Base-by-base conservation (phyloP, 2,888 invertebrate species). In the Thysanoteuthis rhombus region DNA sequence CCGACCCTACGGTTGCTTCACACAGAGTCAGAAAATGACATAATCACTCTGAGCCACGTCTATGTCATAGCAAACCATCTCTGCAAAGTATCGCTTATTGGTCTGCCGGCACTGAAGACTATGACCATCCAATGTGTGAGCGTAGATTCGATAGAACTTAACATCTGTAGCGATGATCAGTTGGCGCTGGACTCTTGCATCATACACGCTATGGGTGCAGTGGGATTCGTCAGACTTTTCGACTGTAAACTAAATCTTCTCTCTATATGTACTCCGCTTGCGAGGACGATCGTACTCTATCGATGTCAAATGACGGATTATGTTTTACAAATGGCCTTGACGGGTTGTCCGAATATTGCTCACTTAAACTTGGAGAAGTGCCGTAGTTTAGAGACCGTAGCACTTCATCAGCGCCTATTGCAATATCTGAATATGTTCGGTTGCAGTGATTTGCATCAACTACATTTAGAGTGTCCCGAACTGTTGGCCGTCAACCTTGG, bases 1-100 rank as follows among this genome's bases (percentile, higher is more conserved):
- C 96, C 96, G 32, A 95, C 95, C 4, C 94, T 96, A 32, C 93
- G 96, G 25, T 93, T 95, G 45, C 94, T 96, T 45, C 96, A 96
- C 94, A 95, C 95, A 0, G 95, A 96, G 94, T 94, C 95, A 19
- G 96, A 95, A 93, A 95, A 95, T 93, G 96, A 96, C 94, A 94
- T 96, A 90, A 95, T 95, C 52, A 95, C 96, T 0, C 93, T 96
- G 90, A 95, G 95, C 94, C 96, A 96, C 93, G 94, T 96, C 94
- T 96, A 96, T 94, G 95, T 96, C 89, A 95, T 95, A 19, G 96
- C 96, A 90, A 96, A 96, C 94, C 96, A 96, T 94, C 93, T 96
- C 40, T 96, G 96, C 93, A 96, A 96, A 93, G 94, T 96, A n/a
- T 95, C 95, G 0, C 93, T 96, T 40, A 94, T 95, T 2, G 95